Conservation (phyloP, 2,888 invertebrate species). For the Pandemis cinnamomeana region DNA sequence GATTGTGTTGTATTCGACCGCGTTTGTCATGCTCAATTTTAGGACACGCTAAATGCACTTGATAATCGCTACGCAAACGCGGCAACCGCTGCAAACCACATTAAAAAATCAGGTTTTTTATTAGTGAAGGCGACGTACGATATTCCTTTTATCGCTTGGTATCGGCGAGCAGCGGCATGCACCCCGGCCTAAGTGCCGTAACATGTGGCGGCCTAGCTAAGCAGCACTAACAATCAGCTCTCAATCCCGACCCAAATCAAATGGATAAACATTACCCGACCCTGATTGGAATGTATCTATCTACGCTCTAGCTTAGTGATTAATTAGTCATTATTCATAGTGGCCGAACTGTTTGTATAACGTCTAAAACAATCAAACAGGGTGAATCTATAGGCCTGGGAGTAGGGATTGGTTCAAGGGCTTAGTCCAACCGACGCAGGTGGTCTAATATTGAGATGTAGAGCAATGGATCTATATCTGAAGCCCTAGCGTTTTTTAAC, state of each 20-base stretch:
- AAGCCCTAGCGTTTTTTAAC: too few species aligned
- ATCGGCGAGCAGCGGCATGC: not conserved
- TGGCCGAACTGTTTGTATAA: constrained; percentile 27
- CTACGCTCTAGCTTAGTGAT: constrained; percentile 26
- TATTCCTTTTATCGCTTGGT: not conserved
- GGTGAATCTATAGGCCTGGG: not conserved
- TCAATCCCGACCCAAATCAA: constrained; percentile 35
- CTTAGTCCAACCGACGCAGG: not conserved
- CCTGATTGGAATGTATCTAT: constrained; percentile 37
- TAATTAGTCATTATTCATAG: constrained; percentile 39
- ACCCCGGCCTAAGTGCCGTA: constrained; percentile 2
- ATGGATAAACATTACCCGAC: constrained; percentile 37
- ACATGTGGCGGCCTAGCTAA: constrained; percentile 9
- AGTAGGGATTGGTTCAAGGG: not conserved
- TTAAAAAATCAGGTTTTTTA: not conserved
- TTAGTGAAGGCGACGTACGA: not conserved
- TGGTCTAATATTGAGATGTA: not conserved
- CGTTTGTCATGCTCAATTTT: too few species aligned
- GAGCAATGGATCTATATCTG: not conserved
- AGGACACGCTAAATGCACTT: not conserved
- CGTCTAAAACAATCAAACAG: constrained; percentile 9
- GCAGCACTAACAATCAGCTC: constrained; percentile 15
- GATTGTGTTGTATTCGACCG: not conserved
- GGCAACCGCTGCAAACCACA: too few species aligned
- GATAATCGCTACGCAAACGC: too few species aligned